These are phyloP conservation scores for Papilio machaon DNA, from an alignment of 1,140 invertebrate genomes.

Conservation along the genomic window DNA sequence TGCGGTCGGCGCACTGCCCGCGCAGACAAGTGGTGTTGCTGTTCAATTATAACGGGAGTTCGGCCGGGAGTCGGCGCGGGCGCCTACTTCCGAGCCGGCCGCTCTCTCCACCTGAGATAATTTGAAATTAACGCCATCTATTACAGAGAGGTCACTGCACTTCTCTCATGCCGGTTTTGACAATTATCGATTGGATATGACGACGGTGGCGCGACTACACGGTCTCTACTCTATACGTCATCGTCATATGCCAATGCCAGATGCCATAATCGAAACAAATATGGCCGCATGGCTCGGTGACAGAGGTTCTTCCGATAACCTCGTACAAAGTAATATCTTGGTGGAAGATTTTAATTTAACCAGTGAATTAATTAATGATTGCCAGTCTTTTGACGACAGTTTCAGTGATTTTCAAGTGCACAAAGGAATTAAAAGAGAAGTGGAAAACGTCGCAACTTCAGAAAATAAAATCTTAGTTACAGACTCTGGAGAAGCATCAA, in stretches of 20 bases:
- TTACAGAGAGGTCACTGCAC: conserved; percentile 24
- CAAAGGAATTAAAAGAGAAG: conserved; percentile 22
- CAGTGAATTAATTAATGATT: conserved; percentile 16
- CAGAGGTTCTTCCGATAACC: conserved; percentile 54
- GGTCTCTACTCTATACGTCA: conserved; percentile 23
- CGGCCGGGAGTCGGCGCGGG: conserved; percentile 67
- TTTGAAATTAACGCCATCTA: conserved; percentile 57
- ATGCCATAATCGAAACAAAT: conserved; percentile 50
- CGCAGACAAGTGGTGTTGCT: conserved; percentile 76
- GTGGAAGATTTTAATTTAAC: conserved; percentile 40
- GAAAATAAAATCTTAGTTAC: conserved; percentile 19
- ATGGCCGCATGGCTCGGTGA: conserved; percentile 74
- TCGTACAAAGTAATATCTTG: conserved; percentile 51
- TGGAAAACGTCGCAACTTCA: conserved; percentile 15
- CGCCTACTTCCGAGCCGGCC: conserved; percentile 61
- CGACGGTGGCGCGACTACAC: conserved; percentile 20
- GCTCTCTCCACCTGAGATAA: conserved; percentile 46
- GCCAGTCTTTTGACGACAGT: conserved; percentile 13
- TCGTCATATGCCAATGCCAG: neutral
- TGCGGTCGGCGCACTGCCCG: conserved; percentile 80
- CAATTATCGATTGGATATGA: conserved; percentile 45
- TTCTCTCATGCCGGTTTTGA: conserved; percentile 40
- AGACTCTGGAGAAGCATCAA: conserved; percentile 13
- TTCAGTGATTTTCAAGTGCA: conserved; percentile 31
- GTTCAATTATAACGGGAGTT: conserved; percentile 78